Conservation (phyloP, 2,888 invertebrate species). For the Tyria jacobaeae region DNA sequence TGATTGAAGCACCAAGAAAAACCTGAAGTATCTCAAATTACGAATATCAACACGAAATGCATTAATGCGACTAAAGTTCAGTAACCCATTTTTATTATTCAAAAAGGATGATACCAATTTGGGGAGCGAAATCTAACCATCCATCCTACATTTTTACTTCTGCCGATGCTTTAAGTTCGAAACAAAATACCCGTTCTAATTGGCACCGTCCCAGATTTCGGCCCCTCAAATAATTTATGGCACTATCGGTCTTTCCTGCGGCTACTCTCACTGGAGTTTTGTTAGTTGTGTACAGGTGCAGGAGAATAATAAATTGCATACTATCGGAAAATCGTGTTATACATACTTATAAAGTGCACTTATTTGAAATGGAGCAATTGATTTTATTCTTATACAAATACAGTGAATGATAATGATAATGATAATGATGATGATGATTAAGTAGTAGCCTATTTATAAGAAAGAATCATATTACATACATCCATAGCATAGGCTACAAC, state of each 20-base stretch:
- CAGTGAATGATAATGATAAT: no score
- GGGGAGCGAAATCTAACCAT: background rate
- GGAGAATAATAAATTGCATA: conserved; percentile 19
- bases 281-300: conserved; percentile 19
- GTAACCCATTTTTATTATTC: background rate
- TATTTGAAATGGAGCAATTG: no score
- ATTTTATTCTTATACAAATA: no score
- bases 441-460: no score
- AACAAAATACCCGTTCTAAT: conserved; percentile 59
- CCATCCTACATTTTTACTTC: background rate
- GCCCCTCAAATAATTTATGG: conserved; percentile 62
- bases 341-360: background rate
- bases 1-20: background rate
- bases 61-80: background rate
- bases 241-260: conserved; percentile 35
- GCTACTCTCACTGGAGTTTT: conserved; percentile 24
- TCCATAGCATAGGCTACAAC: no score
- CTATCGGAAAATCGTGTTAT: background rate
- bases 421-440: no score
- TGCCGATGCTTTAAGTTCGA: conserved; percentile 41
- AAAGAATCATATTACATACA: no score
- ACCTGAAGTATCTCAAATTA: background rate
- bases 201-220: conserved; percentile 61
- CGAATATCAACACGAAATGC: background rate
- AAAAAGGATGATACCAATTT: background rate